Base-by-base conservation (phyloP, 2,888 invertebrate genomes). In the Tryphoninae sp. region DNA sequence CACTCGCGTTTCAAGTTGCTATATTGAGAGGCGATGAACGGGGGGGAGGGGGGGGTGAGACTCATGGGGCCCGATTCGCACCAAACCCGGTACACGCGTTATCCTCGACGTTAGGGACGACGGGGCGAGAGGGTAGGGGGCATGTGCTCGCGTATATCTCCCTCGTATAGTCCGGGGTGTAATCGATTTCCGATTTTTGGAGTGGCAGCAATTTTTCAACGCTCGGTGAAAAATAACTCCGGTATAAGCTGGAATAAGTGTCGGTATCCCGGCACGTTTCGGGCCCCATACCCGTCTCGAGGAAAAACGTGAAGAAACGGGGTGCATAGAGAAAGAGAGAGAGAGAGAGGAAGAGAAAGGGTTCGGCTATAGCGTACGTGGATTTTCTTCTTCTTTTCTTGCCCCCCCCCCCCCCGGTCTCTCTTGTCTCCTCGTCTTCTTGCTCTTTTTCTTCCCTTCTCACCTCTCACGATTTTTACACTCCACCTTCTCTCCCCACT, bases 161-260 rank as follows among this genome's bases (percentile, higher is more conserved):
- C 74, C 55, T 74, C 71, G 71, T 40, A 76, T 78, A 84, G 82
- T 78, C 84, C 83, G 80, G 86, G 86, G 33, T 33, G 33, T 89
- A 90, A 90, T 90, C 89, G 90, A 90, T 90, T 90, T 90, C 86
- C 89, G 89, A 90, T 90, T 89, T 88, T 83, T 87, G 80, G 83
- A 89, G 88, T 87, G 87, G 86, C 85, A 86, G 87, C 86, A 87
- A 90, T 90, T 90, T 89, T 87, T 90, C 90, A 89, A 86, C 87
- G 85, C 84, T 80, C 84, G 80, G 85, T 87, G 89, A 89, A 89
- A 90, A 90, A 90, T 90, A 89, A 89, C 88, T 88, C 86, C 72
- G 84, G 87, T 88, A 89, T 88, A 89, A 90, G 88, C 87, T 67
- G 78, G 74, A 81, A 80, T 81, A 78, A 82, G 81, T 78, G 75